phyloP scores from a whole-genome alignment of 2,797 vertebrate genomes.

The Enteromius trimaculatus region DNA sequence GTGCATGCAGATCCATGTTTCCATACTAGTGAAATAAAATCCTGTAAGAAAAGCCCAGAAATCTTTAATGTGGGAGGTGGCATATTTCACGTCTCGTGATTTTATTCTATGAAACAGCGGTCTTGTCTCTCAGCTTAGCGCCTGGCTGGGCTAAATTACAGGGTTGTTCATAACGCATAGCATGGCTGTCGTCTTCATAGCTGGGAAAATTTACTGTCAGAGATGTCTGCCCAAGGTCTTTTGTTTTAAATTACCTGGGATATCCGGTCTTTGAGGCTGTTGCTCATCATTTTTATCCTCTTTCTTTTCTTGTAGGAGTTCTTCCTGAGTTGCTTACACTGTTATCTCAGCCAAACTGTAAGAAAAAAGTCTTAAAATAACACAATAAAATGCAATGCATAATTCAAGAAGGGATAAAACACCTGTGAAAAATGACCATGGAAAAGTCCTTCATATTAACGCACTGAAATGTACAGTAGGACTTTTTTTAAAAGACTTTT shows the following conservation, averaged over 20 bases:
- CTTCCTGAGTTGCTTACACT: slow-evolving; percentile 32
- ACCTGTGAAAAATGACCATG: not conserved
- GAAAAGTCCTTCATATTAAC: not conserved
- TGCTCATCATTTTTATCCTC: slow-evolving; percentile 39
- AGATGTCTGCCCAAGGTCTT: slow-evolving; percentile 62
- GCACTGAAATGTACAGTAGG: not conserved
- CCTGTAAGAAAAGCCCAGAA: not conserved
- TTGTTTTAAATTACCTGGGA: slow-evolving; percentile 64
- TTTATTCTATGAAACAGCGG: slow-evolving; percentile 30
- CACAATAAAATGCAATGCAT: not conserved
- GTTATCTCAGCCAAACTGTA: slow-evolving; percentile 12
- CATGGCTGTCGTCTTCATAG: slow-evolving; percentile 56
- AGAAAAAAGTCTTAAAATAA: not conserved
- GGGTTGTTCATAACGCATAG: slow-evolving; percentile 52
- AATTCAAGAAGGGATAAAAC: not conserved
- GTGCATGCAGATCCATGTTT: not conserved
- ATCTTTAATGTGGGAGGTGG: slow-evolving; percentile 33
- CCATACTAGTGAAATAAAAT: not conserved
- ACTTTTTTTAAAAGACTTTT: not conserved
- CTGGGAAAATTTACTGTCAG: slow-evolving; percentile 62
- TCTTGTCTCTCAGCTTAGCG: slow-evolving; percentile 40
- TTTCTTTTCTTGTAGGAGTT: slow-evolving; percentile 27
- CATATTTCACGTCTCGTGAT: slow-evolving; percentile 33
- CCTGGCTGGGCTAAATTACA: slow-evolving; percentile 61
- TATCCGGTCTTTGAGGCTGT: slow-evolving; percentile 55